phyloP scores from a whole-genome alignment of 2,797 vertebrate genomes.

The Mallotus villosus region DNA sequence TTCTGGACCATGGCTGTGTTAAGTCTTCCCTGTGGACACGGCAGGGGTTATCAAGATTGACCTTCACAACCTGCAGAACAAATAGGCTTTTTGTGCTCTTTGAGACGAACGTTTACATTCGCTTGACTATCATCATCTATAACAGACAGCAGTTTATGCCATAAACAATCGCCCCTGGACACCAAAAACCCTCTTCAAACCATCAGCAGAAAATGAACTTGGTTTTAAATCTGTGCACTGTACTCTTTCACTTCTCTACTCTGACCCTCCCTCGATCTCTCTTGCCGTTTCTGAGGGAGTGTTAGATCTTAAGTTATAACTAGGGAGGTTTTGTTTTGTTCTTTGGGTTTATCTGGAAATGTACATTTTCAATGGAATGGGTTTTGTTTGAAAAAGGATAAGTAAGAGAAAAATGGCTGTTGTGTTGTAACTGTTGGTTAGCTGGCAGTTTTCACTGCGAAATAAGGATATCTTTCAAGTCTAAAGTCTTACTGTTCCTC shows the following conservation, averaged over 20 bases:
- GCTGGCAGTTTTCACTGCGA: too few relatives aligned
- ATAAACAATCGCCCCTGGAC: slow-evolving; percentile 12
- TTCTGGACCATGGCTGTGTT: slow-evolving; percentile 40
- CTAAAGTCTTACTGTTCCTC: neutral
- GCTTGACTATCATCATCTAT: slow-evolving; percentile 32
- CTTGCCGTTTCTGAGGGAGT: neutral
- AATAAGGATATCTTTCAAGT: too few relatives aligned
- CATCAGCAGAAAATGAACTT: neutral
- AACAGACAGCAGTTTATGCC: slow-evolving; percentile 18
- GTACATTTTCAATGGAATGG: too few relatives aligned
- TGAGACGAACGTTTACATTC: slow-evolving; percentile 40
- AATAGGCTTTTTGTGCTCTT: slow-evolving; percentile 43
- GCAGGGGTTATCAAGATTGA: slow-evolving; percentile 35
- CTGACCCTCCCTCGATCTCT: neutral
- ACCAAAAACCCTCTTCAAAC: slow-evolving; percentile 4
- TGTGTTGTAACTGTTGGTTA: too few relatives aligned
- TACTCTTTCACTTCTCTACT: slow-evolving; percentile 16
- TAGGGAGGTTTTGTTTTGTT: too few relatives aligned
- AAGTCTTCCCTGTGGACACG: slow-evolving; percentile 46
- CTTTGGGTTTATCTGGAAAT: too few relatives aligned
- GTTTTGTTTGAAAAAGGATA: too few relatives aligned
- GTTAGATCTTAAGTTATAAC: too few relatives aligned
- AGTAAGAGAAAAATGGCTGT: too few relatives aligned
- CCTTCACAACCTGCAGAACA: slow-evolving; percentile 49
- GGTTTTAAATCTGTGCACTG: neutral